Evolutionary conservation across 2,888 invertebrate species (phyloP).

Genomic region (Ormyrus rosae): DNA sequence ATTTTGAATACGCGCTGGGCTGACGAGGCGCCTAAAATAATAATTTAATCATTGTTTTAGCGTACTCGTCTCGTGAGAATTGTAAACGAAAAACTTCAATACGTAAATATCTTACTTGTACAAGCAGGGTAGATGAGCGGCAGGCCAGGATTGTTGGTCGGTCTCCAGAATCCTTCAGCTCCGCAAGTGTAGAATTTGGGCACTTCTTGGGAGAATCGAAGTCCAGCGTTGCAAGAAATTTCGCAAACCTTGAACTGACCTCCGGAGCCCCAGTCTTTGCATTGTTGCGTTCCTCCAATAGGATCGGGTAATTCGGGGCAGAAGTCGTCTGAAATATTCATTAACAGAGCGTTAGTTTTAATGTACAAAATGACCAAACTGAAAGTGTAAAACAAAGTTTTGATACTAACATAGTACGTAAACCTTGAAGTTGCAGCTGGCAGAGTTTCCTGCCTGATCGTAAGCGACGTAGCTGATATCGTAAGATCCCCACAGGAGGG

Average conservation of each 20-base stretch:
- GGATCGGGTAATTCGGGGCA: conserved; percentile 93
- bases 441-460: conserved; percentile 94
- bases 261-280: conserved; percentile 97
- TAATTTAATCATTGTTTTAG: background rate
- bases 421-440: conserved; percentile 93
- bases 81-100: background rate
- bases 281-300: conserved; percentile 92
- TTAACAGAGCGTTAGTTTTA: background rate
- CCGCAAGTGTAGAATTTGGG: conserved; percentile 98
- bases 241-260: conserved; percentile 97
- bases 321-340: conserved; percentile 85
- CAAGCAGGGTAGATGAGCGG: conserved; percentile 94
- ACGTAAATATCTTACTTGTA: conserved; percentile 82
- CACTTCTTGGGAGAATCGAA: conserved; percentile 94
- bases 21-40: conserved; percentile 84
- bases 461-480: conserved; percentile 95
- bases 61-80: background rate
- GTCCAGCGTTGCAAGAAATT: conserved; percentile 89
- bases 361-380: background rate
- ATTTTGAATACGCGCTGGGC: conserved; percentile 97
- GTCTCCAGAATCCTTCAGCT: conserved; percentile 98
- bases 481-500: conserved; percentile 93
- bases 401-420: conserved; percentile 87
- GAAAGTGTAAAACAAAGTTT: background rate
- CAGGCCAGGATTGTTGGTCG: conserved; percentile 86